Conservation (phyloP, 1,140 invertebrate genomes). For the Saccostrea cuccullata region DNA sequence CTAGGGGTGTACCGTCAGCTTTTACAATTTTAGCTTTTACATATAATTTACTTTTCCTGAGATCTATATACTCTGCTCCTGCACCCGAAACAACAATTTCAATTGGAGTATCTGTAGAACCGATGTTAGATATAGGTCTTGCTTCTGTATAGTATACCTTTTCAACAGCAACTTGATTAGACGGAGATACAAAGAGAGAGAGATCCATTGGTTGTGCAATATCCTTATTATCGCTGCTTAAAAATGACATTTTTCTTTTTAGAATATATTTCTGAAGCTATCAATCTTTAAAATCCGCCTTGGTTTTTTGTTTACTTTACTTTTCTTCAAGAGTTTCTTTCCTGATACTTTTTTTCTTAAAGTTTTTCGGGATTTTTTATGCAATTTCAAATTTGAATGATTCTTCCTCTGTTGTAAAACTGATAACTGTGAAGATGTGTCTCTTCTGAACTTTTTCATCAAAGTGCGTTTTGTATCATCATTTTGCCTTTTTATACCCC, state of each 20-base stretch:
- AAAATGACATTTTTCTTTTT: no score
- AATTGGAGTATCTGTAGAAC: slow-evolving; percentile 25
- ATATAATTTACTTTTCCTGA: slow-evolving; percentile 45
- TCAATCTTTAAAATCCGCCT: no score
- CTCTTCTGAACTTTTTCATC: slow-evolving; percentile 9
- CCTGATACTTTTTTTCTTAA: neutral
- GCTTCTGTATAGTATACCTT: slow-evolving; percentile 44
- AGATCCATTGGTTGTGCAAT: no score
- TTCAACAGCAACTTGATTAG: neutral
- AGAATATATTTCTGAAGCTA: no score
- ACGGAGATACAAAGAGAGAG: no score
- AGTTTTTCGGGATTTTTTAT: neutral
- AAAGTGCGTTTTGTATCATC: neutral
- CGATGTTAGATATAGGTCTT: slow-evolving; percentile 29
- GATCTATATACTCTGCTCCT: slow-evolving; percentile 52
- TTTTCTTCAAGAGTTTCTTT: neutral
- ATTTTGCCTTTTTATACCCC: slow-evolving; percentile 30
- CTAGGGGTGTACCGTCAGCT: slow-evolving; percentile 43
- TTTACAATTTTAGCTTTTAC: slow-evolving; percentile 47
- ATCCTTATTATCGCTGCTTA: no score
- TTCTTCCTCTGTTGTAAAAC: no score
- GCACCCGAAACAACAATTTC: slow-evolving; percentile 43
- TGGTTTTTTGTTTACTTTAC: neutral
- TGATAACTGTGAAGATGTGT: neutral
- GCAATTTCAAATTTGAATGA: no score